Evolutionary conservation across 1,140 invertebrate genomes (phyloP), one percentile per base, ranked within the genome.

Genomic region (Bradysia coprophila): DNA sequence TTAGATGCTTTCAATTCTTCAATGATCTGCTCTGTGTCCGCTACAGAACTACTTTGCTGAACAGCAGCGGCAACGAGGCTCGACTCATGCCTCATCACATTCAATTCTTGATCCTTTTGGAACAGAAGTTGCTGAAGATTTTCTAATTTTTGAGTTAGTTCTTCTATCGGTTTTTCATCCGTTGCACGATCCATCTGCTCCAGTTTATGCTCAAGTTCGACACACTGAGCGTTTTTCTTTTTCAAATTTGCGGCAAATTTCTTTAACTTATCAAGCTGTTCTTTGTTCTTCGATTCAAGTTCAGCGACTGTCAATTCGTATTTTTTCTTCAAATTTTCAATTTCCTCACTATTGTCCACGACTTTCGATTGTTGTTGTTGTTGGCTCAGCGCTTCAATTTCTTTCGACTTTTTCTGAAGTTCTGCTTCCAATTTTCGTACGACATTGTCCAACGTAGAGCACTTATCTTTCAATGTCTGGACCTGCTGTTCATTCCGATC

Each of bases 181-280:
- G 11, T 13, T 21, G 11, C 6, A n/a, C 21, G 5, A 16, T 36
- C 24, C 33, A 36, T 16, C 9, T 36, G 9, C 24, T 54, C 52
- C 33, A 66, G 54, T 46, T 66, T 63, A n/a, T 58, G 52, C 60
- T 82, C 75, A 16, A 81, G 55, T 42, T 81, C 76, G 37, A 69
- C 63, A 40, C 72, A 75, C 36, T 72, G 59, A 16, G 63, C 47
- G 0, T 67, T 61, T 53, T 81, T 81, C 48, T 81, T 81, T 52
- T 84, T 84, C 8, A 83, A 62, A 50, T 73, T 81, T 0, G 74
- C 63, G 2, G 78, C 79, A 47, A 78, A 73, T 47, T 81, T 81
- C 49, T 82, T 83, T 54, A 84, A 69, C 57, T 82, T 83, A 40
- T 82, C 78, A 20, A 75, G 51, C 34, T 51, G 38, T 42, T 66